Evolutionary conservation across 2,113 vertebrate genomes (phyloP).

Genomic region (Calyptommatus sinebrachiatus): DNA sequence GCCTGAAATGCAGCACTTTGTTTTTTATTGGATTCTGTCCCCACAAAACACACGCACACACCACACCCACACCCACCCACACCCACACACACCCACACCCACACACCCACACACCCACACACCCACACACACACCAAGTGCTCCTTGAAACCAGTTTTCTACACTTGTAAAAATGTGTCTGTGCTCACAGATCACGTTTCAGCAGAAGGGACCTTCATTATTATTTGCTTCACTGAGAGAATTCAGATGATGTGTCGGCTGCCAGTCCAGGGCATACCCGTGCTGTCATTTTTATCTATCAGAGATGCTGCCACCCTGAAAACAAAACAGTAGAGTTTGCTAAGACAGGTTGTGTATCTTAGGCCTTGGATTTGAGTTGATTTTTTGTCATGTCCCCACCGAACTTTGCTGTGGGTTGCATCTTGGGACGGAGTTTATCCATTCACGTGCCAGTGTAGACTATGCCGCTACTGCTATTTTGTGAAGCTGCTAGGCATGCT

Average conservation of each 20-base stretch:
- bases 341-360: too few relatives aligned
- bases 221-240: not conserved
- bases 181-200: not conserved
- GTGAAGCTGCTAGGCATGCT: too few relatives aligned
- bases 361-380: too few relatives aligned
- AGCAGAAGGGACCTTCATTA: not conserved
- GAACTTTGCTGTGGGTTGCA: too few relatives aligned
- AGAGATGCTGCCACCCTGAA: not conserved
- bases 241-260: not conserved
- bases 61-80: too few relatives aligned
- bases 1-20: slow-evolving; percentile 19
- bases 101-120: too few relatives aligned
- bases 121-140: too few relatives aligned
- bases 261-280: not conserved
- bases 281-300: not conserved
- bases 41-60: not conserved
- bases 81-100: too few relatives aligned
- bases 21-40: not conserved
- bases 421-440: too few relatives aligned
- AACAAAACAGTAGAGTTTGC: not conserved
- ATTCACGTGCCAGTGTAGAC: too few relatives aligned
- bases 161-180: not conserved
- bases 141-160: not conserved
- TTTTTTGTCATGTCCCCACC: too few relatives aligned
- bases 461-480: too few relatives aligned